Conservation (phyloP, 1,140 invertebrate genomes). For the Branchinecta lindahli region DNA sequence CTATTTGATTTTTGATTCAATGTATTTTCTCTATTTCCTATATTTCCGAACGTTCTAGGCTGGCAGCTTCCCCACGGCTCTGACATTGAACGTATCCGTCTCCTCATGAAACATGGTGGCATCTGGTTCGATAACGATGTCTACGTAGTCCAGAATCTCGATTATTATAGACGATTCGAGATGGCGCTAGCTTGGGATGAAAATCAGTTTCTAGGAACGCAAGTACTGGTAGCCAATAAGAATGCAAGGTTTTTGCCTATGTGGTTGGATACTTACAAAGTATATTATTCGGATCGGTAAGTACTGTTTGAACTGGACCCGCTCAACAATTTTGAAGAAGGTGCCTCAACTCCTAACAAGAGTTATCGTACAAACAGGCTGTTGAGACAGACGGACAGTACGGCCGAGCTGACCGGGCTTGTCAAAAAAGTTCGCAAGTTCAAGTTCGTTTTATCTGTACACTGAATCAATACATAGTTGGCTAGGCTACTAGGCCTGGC, state of each 20-base stretch:
- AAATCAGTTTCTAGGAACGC: conserved; percentile 21
- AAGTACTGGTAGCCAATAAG: conserved; percentile 28
- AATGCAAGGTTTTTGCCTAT: conserved; percentile 27
- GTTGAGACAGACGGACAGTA: too few species aligned
- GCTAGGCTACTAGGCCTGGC: too few species aligned
- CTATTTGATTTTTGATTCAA: too few species aligned
- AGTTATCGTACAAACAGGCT: too few species aligned
- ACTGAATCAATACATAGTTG: too few species aligned
- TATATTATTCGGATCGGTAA: conserved; percentile 25
- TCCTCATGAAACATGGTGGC: conserved; percentile 28
- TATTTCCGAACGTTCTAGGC: neutral
- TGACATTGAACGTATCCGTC: conserved; percentile 26
- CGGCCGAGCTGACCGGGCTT: too few species aligned
- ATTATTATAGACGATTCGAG: conserved; percentile 27
- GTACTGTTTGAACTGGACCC: neutral
- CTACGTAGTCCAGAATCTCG: conserved; percentile 27
- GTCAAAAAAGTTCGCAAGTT: too few species aligned
- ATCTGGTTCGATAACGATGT: conserved; percentile 29
- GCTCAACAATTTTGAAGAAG: too few species aligned
- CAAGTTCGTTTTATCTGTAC: too few species aligned
- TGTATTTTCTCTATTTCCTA: too few species aligned
- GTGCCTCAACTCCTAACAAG: too few species aligned
- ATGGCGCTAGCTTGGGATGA: conserved; percentile 27
- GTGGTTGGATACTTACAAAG: conserved; percentile 27
- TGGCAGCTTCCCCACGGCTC: conserved; percentile 27